Conservation (phyloP, 2,888 invertebrate species). For the Agapetus fuscipes region DNA sequence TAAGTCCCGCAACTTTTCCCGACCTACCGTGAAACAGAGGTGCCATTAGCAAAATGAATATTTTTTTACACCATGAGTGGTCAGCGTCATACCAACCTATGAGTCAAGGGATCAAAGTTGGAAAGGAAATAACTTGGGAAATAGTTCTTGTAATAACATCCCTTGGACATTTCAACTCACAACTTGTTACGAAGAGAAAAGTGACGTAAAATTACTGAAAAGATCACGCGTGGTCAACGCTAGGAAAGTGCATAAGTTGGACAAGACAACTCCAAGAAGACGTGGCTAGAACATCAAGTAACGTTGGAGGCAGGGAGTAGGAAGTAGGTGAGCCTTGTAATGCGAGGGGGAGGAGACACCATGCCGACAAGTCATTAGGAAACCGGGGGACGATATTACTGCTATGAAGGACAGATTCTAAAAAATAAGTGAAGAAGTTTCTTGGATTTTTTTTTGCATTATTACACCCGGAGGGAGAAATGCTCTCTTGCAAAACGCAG, state of each 20-base stretch:
- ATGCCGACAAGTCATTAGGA: conserved; percentile 16
- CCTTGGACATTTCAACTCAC: too few species aligned
- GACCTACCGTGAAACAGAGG: too few species aligned
- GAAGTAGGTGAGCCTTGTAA: conserved; percentile 12
- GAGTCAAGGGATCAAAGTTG: too few species aligned
- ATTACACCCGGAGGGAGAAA: conserved; percentile 9
- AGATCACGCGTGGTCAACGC: conserved; percentile 33
- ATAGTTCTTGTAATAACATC: too few species aligned
- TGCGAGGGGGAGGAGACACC: conserved; percentile 13
- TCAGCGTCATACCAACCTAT: too few species aligned
- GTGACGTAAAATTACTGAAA: too few species aligned
- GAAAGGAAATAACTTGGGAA: too few species aligned
- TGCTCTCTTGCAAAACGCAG: neutral
- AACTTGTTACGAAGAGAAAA: too few species aligned
- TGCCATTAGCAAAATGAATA: too few species aligned
- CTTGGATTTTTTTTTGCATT: conserved; percentile 1
- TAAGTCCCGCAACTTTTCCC: too few species aligned
- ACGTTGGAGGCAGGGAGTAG: too few species aligned
- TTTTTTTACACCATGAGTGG: too few species aligned
- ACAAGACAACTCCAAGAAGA: conserved; percentile 37
- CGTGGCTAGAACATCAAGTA: conserved; percentile 48
- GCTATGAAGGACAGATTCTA: conserved; percentile 18
- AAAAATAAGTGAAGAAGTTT: conserved; percentile 16
- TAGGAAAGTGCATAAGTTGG: conserved; percentile 3
- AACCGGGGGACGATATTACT: conserved; percentile 14